Base-by-base conservation (phyloP, 2,888 invertebrate genomes). In the Lysandra coridon region DNA sequence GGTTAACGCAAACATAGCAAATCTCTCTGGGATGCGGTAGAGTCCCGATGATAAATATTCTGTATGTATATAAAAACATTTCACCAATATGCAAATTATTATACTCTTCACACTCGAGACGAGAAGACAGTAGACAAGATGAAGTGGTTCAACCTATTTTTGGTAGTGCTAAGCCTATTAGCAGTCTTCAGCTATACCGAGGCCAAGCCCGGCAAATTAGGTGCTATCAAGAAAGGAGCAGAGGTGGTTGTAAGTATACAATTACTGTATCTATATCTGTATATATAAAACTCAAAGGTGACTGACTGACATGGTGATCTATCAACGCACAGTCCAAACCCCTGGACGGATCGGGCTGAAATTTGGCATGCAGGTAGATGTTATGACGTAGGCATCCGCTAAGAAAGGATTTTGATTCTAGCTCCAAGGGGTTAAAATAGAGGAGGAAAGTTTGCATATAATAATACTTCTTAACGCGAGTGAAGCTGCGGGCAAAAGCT, bases 151-250 rank as follows among this genome's bases (percentile, higher is more conserved):
- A 78, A 74, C 10, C 14, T 83, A 73, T 80, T 84, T 69, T 44
- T 84, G 44, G 49, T 83, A 6, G 57, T 82, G 44, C 75, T 83
- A 78, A 79, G 80, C 74, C 78, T 81, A 6, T 79, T 83, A 23
- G 80, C 80, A 5, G 49, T 82, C 7, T 79, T 79, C 84, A 44
- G 80, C 84, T 60, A 83, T 12, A 81, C 80, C 78, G 84, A 85
- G 10, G 85, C 85, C 2, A 84, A 85, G 23, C 88, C 88, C 0
- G 86, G 84, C 10, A 89, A 87, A 82, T 87, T 89, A 81, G 84
- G 83, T 53, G 86, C 84, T 6, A 85, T 88, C 62, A 87, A 84
- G 80, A 88, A 87, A 81, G 87, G 87, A 10, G 87, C 86, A 1
- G 80, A 86, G 85, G 80, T 85, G 78, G 83, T 87, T 80, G 87